Evolutionary conservation across 2,888 invertebrate genomes (phyloP).

Genomic region (Mechanitis messenoides): DNA sequence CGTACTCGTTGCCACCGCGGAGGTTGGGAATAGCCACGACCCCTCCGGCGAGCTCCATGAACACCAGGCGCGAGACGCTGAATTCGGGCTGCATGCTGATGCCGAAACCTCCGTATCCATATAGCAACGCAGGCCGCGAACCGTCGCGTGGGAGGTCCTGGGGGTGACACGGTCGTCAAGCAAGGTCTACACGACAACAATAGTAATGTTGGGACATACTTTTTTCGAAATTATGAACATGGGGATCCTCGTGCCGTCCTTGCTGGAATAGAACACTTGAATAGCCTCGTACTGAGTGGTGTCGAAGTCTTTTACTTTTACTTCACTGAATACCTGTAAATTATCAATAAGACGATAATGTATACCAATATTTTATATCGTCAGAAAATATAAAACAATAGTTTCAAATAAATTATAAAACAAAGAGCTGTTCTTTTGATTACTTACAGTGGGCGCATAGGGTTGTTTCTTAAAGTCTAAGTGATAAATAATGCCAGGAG

Average conservation of each 20-base stretch:
- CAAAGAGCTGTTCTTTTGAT: not conserved
- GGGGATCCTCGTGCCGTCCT: constrained; percentile 94
- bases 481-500: constrained; percentile 90
- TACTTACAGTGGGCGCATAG: constrained; percentile 77
- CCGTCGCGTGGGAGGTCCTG: constrained; percentile 81
- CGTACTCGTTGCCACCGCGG: constrained; percentile 98
- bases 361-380: not conserved
- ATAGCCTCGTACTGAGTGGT: constrained; percentile 85
- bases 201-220: constrained; percentile 51
- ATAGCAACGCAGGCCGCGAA: constrained; percentile 88
- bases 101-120: constrained; percentile 99
- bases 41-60: constrained; percentile 92
- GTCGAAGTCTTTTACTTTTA: constrained; percentile 89
- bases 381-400: not conserved
- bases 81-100: constrained; percentile 93
- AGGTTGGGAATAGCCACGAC: constrained; percentile 96
- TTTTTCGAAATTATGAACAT: constrained; percentile 95
- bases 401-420: not conserved
- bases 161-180: too few species aligned
- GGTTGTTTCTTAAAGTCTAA: constrained; percentile 84
- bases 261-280: constrained; percentile 94
- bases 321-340: constrained; percentile 86
- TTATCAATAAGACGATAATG: not conserved
- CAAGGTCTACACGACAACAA: too few species aligned
- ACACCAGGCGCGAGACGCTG: constrained; percentile 89